Conservation (phyloP, 2,888 invertebrate species). For the Dicyrtomina minuta region DNA sequence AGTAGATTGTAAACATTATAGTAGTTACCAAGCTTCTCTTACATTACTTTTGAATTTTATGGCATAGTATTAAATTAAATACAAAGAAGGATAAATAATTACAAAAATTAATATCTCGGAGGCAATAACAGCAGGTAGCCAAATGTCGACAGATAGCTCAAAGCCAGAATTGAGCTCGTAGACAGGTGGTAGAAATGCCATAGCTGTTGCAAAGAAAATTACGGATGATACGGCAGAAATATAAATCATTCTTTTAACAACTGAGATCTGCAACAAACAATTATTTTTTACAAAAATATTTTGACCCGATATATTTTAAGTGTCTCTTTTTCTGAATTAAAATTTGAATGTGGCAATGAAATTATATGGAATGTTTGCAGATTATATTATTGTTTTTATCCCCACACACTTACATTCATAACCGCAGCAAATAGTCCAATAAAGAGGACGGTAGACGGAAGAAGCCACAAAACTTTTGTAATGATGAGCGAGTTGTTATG, state of each 20-base stretch:
- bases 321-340: too few species aligned
- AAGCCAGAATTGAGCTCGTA: conserved; percentile 16
- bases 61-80: too few species aligned
- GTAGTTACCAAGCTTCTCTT: too few species aligned
- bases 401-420: conserved; percentile 18
- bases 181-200: conserved; percentile 13
- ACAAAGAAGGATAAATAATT: too few species aligned
- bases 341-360: too few species aligned
- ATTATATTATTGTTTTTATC: too few species aligned
- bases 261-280: conserved; percentile 15
- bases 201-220: conserved; percentile 21
- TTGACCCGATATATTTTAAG: too few species aligned
- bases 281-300: too few species aligned
- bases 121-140: conserved; percentile 28
- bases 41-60: too few species aligned
- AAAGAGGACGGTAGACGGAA: conserved; percentile 17
- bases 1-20: too few species aligned
- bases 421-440: conserved; percentile 4
- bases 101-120: conserved; percentile 28
- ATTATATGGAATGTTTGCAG: too few species aligned
- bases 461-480: conserved; percentile 23
- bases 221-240: conserved; percentile 20
- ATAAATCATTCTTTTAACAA: conserved; percentile 28
- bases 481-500: conserved; percentile 1
- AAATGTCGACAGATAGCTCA: conserved; percentile 24